These are phyloP conservation scores for Synanthedon formicaeformis DNA, from an alignment of 2,888 invertebrate species.

Conservation along the genomic window DNA sequence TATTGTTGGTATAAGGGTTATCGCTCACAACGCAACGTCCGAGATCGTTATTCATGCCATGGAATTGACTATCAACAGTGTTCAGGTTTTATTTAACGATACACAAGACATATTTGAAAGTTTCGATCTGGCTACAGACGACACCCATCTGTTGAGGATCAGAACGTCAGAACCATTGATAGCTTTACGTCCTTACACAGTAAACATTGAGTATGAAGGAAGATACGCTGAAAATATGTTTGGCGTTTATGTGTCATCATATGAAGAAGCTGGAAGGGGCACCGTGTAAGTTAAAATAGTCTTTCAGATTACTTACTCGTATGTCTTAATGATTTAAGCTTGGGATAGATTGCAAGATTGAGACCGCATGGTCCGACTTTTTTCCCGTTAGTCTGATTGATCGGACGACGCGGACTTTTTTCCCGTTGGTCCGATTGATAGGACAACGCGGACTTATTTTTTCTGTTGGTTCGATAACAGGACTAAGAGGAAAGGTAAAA, in stretches of 20 bases:
- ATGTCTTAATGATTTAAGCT: too few species aligned
- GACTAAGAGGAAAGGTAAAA: too few species aligned
- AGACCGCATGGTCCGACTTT: too few species aligned
- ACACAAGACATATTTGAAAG: slow-evolving; percentile 17
- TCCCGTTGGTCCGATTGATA: too few species aligned
- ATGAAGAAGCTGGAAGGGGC: slow-evolving; percentile 25
- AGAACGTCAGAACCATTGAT: slow-evolving; percentile 31
- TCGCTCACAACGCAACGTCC: slow-evolving; percentile 24
- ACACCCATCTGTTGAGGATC: slow-evolving; percentile 65
- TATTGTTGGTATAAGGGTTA: slow-evolving; percentile 46
- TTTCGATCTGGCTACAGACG: slow-evolving; percentile 23
- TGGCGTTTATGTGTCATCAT: slow-evolving; percentile 74
- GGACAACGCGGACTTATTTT: too few species aligned
- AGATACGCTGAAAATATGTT: slow-evolving; percentile 69
- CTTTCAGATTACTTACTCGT: neutral
- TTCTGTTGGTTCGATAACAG: too few species aligned
- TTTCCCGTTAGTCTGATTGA: too few species aligned
- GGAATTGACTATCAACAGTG: slow-evolving; percentile 34
- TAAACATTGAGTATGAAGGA: slow-evolving; percentile 70
- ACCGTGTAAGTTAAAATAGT: slow-evolving; percentile 34
- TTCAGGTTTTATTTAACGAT: slow-evolving; percentile 13
- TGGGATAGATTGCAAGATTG: too few species aligned
- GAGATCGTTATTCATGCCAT: slow-evolving; percentile 58
- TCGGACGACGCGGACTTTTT: too few species aligned
- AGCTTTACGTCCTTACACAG: slow-evolving; percentile 41